phyloP scores from a whole-genome alignment of 2,888 invertebrate species.

The Clepsis dumicolana region DNA sequence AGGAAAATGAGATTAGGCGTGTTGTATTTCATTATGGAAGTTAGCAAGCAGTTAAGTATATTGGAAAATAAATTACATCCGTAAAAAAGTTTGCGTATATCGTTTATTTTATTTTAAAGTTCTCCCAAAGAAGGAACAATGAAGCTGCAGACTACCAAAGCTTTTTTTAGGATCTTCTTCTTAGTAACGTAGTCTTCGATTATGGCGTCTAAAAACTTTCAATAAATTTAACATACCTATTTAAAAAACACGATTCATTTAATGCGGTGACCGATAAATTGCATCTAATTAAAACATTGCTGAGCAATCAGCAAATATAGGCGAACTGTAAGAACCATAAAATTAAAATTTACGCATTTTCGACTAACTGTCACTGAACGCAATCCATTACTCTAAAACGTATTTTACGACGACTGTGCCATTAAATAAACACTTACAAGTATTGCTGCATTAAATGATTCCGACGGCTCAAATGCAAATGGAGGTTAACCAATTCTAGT shows the following conservation, averaged over 20 bases:
- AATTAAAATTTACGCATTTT: neutral
- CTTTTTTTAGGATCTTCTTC: too few species aligned
- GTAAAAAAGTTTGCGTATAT: too few species aligned
- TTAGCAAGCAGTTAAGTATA: constrained; percentile 20
- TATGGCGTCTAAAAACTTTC: too few species aligned
- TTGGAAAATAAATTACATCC: neutral
- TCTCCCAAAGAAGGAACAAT: too few species aligned
- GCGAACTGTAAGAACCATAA: neutral
- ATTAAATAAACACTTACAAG: constrained; percentile 15
- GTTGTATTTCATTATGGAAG: constrained; percentile 19
- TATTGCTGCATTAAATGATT: constrained; percentile 32
- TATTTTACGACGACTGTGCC: constrained; percentile 14
- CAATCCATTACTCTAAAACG: constrained; percentile 15
- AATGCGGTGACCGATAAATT: neutral
- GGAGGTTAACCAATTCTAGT: neutral
- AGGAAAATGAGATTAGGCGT: constrained; percentile 19
- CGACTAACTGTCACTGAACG: constrained; percentile 14
- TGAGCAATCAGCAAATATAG: neutral
- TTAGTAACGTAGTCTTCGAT: too few species aligned
- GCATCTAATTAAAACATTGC: too few species aligned
- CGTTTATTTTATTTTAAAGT: too few species aligned
- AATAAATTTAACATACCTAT: neutral
- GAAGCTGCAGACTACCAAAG: too few species aligned
- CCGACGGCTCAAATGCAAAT: constrained; percentile 36
- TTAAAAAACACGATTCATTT: neutral